Evolutionary conservation across 1,140 invertebrate genomes (phyloP).

Genomic region (Saccostrea echinata): DNA sequence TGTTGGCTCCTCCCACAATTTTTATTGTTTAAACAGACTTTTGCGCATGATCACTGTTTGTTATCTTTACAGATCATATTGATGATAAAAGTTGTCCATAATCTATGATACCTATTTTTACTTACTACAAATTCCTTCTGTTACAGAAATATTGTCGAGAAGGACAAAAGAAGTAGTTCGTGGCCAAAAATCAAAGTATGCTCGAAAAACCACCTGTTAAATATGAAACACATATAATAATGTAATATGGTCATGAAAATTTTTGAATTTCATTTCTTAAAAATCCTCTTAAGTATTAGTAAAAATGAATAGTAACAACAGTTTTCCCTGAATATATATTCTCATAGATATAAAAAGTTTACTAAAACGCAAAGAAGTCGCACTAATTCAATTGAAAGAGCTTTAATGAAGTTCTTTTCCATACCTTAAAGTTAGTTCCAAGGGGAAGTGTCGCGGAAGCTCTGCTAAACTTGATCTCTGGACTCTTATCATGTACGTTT

Average conservation of each 20-base stretch:
- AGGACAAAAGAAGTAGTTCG: not conserved
- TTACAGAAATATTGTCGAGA: not conserved
- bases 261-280: too few species aligned
- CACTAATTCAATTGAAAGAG: too few species aligned
- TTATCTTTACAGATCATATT: not conserved
- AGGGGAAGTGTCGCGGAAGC: not conserved
- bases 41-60: too few species aligned
- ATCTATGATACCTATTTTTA: not conserved
- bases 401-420: not conserved
- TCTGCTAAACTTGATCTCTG: not conserved
- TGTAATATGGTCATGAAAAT: too few species aligned
- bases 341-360: too few species aligned
- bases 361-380: too few species aligned
- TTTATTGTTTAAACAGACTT: too few species aligned
- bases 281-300: too few species aligned
- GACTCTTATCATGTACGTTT: not conserved
- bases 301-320: too few species aligned
- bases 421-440: not conserved
- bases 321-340: too few species aligned
- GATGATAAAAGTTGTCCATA: not conserved
- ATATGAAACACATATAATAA: not conserved
- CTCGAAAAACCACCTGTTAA: not conserved
- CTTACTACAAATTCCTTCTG: slow-evolving; percentile 6
- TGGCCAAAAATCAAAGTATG: not conserved
- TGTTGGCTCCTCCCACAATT: too few species aligned